A percentile compares a stretch with the other conserved stretches of the same genome.
These are phyloP conservation scores for Pangasius mekongensis DNA, from an alignment of 2,797 vertebrate species.

Conservation along the genomic window DNA sequence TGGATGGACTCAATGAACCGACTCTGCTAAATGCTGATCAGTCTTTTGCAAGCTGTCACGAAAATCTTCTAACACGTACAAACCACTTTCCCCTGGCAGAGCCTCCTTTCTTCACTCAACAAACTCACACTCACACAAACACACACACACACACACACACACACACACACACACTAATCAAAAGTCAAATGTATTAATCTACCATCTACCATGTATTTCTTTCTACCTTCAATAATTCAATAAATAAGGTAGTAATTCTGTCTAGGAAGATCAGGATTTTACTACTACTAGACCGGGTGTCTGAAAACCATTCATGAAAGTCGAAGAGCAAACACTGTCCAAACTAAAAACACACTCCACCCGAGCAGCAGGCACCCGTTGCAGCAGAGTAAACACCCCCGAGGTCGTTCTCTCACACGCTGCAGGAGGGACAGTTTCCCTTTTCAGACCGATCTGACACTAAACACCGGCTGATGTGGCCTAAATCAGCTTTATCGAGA, in stretches of 20 bases:
- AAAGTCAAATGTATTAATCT: constrained; percentile 1
- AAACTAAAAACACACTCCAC: background rate
- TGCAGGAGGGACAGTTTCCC: constrained; percentile 25
- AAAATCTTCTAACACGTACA: constrained; percentile 29
- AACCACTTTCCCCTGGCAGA: constrained; percentile 15
- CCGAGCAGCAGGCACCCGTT: background rate
- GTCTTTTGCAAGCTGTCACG: constrained; percentile 29
- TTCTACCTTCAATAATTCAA: background rate
- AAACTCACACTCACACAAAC: background rate
- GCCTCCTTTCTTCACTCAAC: background rate
- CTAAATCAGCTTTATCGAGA: constrained; percentile 42
- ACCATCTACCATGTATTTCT: background rate
- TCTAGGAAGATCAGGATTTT: background rate
- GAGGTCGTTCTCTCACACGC: constrained; percentile 7
- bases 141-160: constrained; percentile 3
- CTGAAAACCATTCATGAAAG: background rate
- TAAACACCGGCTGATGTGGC: constrained; percentile 37
- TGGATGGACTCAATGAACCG: constrained; percentile 9
- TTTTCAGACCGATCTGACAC: constrained; percentile 44
- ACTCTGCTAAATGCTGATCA: constrained; percentile 19
- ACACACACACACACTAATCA: constrained; percentile 16
- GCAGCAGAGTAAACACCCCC: constrained; percentile 19
- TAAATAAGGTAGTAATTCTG: too few species aligned
- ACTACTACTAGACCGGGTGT: too few species aligned
- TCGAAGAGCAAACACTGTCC: background rate